Evolutionary conservation across 2,797 vertebrate genomes (phyloP), one percentile per base, ranked within the genome.

Genomic region (Centroberyx gerrardi): DNA sequence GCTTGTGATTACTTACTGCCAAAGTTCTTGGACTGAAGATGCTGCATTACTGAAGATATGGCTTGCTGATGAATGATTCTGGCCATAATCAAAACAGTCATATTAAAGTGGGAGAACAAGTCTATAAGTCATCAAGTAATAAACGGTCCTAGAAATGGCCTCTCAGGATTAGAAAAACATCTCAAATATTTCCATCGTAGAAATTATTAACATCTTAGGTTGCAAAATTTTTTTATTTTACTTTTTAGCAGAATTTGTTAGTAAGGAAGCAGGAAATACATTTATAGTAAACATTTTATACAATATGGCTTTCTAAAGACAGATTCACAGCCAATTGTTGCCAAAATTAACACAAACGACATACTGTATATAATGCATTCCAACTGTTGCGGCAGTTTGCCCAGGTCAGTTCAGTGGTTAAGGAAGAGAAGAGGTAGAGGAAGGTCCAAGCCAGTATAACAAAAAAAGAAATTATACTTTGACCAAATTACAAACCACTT

Each of bases 1-100:
- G 12, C 36, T 52, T 6, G 12, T 18, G 0, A 74, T 33, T 12
- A 94, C 93, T 78, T 85, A 95, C 94, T 94, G 93, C 94, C 94
- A 95, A 81, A 94, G 95, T 80, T 95, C 94, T 68, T 90, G 46
- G 61, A 92, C 93, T n/a, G 93, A 90, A 9, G 94, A 94, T 4
- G 90, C 86, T 46, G 56, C 68, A 58, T 90, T 91, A 13, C 71
- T 70, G 55, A 62, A 46, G 46, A 76, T 54, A 51, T 82, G 54
- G 8, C 64, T 74, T 10, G 69, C 29, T 64, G 91, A 3, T 0
- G 94, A 93, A 49, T 94, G 94, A 0, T 90, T 91, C 76, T 87
- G 94, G 83, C 88, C 92, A 46, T 95, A 87, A 82, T 96, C 96
- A 85, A 95, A 52, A 61, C 97, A 97, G 82, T 78, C 22, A n/a